Base-by-base conservation (phyloP, 1,140 invertebrate species). In the Oppia nitens region DNA sequence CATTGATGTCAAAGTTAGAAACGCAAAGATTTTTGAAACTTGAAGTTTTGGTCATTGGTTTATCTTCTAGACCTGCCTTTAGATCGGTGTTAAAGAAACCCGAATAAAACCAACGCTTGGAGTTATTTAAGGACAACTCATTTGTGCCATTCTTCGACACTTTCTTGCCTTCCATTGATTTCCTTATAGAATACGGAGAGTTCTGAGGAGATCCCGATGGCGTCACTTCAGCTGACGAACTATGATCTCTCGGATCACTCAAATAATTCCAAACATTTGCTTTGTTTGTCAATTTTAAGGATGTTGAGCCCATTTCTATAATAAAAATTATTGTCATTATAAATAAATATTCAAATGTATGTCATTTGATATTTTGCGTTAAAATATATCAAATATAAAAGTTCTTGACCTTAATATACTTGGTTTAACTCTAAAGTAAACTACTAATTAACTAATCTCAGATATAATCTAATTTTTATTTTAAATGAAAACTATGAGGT, bases 1-100 rank as follows among this genome's bases (percentile, higher is more conserved):
- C 51, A 28, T 53, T 53, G 12, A 53, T 53, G 27, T 53, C 51
- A 56, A 48, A 50, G 14, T 53, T 53, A 14, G 51, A 53, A 3
- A 53, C 51, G 26, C 9, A 25, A 11, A 24, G 20, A 20, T 53
- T 24, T 24, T 12, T 23, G 20, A 24, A 24, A 53, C 51, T 53
- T 20, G 20, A 24, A 6, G 11, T 20, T 24, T 24, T 28, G 21
- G 17, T 50, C 21, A n/a, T 24, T 11, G 17, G 17, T 9, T 20
- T 24, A 50, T 24, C 48, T 11, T 50, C 21, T 50, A 24, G 4
- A 11, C 4, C 20, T 6, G 24, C 4, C 11, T 50, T 25, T 50
- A 11, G 48, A 6, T 25, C 48, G 20, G 20, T 11, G 48, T 50
- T 50, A 11, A 26, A 53, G n/a, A 24, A 50, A 24, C 48, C 23